These are phyloP conservation scores for Bombyx huttoni DNA, from an alignment of 2,888 invertebrate genomes.

Conservation along the genomic window DNA sequence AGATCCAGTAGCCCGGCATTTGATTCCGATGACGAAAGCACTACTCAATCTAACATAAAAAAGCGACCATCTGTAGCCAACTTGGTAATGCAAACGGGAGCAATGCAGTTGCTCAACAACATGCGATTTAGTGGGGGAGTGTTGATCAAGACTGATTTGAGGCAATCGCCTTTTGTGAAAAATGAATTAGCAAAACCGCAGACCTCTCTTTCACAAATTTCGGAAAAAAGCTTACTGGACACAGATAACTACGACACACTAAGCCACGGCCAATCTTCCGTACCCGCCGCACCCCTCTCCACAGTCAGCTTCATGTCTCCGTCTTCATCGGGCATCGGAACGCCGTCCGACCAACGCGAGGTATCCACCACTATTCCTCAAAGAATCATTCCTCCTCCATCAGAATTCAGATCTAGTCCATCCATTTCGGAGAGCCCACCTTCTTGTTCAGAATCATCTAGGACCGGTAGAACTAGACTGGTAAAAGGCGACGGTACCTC, in stretches of 20 bases:
- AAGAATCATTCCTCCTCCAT: slow-evolving; percentile 82
- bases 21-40: slow-evolving; percentile 94
- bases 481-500: slow-evolving; percentile 74
- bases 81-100: slow-evolving; percentile 77
- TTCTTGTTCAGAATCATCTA: slow-evolving; percentile 67
- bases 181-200: slow-evolving; percentile 50
- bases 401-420: slow-evolving; percentile 80
- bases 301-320: slow-evolving; percentile 48
- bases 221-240: slow-evolving; percentile 76
- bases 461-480: slow-evolving; percentile 67
- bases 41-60: slow-evolving; percentile 69
- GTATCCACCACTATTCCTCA: slow-evolving; percentile 71
- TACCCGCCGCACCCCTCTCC: slow-evolving; percentile 38
- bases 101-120: slow-evolving; percentile 64
- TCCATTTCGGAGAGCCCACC: slow-evolving; percentile 76
- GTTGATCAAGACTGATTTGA: slow-evolving; percentile 51
- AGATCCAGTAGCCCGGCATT: slow-evolving; percentile 94
- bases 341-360: slow-evolving; percentile 56
- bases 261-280: slow-evolving; percentile 34
- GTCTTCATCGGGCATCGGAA: slow-evolving; percentile 50
- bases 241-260: slow-evolving; percentile 67
- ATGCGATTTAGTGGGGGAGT: slow-evolving; percentile 71
- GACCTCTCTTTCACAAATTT: slow-evolving; percentile 73
- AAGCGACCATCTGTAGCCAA: slow-evolving; percentile 79
- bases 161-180: slow-evolving; percentile 43